Percentiles rank a stretch among this genome's conserved stretches.
Evolutionary conservation across 2,888 invertebrate genomes (phyloP).

Genomic region (Helobdella robusta): DNA sequence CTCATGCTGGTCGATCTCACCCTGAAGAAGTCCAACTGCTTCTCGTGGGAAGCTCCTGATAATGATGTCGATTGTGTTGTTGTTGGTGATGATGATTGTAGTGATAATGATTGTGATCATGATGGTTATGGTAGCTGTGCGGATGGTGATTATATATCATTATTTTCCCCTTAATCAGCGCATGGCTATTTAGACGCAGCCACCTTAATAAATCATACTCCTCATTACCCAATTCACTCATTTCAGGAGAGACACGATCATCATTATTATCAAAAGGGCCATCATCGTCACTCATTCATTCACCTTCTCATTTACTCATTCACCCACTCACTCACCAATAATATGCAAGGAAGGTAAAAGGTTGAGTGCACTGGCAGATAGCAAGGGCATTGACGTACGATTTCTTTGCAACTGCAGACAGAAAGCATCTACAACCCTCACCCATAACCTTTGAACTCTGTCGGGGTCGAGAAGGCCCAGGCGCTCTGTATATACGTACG

Average conservation of each 20-base stretch:
- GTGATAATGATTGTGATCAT: too few relatives aligned
- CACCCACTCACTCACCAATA: too few relatives aligned
- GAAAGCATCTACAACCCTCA: slow-evolving; percentile 74
- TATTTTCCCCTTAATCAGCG: too few relatives aligned
- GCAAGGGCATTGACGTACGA: slow-evolving; percentile 57
- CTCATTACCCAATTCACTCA: too few relatives aligned
- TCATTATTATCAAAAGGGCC: too few relatives aligned
- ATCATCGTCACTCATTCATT: too few relatives aligned
- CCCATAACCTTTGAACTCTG: slow-evolving; percentile 66
- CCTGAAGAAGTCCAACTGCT: slow-evolving; percentile 73
- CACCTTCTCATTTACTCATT: too few relatives aligned
- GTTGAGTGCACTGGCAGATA: slow-evolving; percentile 55
- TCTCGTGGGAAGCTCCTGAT: slow-evolving; percentile 65
- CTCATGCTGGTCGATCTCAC: slow-evolving; percentile 62
- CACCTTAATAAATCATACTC: too few relatives aligned
- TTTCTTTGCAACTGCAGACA: slow-evolving; percentile 63
- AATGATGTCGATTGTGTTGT: background rate
- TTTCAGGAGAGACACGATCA: too few relatives aligned
- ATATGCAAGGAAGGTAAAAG: slow-evolving; percentile 55
- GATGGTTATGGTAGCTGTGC: background rate
- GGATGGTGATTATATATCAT: background rate
- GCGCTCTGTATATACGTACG: slow-evolving; percentile 64
- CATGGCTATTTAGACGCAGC: too few relatives aligned
- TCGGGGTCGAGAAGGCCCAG: slow-evolving; percentile 70
- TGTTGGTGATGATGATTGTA: too few relatives aligned